Base-by-base conservation (phyloP, 2,797 vertebrate species). In the Scleropages formosus region DNA sequence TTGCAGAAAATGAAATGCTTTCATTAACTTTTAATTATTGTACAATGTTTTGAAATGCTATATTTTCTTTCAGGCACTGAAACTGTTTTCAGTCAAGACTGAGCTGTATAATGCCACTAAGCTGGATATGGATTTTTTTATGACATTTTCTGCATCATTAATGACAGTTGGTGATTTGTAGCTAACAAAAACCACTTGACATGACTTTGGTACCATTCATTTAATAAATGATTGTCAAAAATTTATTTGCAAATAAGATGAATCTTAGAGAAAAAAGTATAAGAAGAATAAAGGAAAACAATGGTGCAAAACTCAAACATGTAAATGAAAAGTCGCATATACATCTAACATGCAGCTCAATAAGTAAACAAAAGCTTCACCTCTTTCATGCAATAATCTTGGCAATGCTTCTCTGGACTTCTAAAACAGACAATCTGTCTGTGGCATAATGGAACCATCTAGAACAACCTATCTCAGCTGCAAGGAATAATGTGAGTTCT, bases 401-500 rank as follows among this genome's bases (percentile, higher is more conserved):
- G 70, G 27, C 39, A 60, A 72, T 24, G 11, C 56, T n/a, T 62
- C 58, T 66, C 67, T 74, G 47, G 72, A 12, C 51, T 26, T 77
- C 49, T 72, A 24, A 75, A 77, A 73, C 73, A 77, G 61, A 59
- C 66, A 39, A 64, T 73, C 62, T 64, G 71, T 51, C 75, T 75
- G 61, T 66, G 71, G 73, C 67, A 72, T 72, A 81, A 78, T 80
- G 69, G 39, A 66, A 70, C 62, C 73, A 80, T 66, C 75, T 70
- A 74, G 78, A 72, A 73, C 80, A 69, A 72, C 76, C 75, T 70
- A 70, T 62, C 85, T 88, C 86, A 88, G 86, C 87, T 87, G 86
- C 86, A 87, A 84, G 88, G 83, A 86, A 85, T 85, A 88, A 88
- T 87, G 84, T 88, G 83, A 79, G 86, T 87, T 85, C 78, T 80